Base-by-base conservation (phyloP, 2,888 invertebrate species). In the Xanthia icteritia region DNA sequence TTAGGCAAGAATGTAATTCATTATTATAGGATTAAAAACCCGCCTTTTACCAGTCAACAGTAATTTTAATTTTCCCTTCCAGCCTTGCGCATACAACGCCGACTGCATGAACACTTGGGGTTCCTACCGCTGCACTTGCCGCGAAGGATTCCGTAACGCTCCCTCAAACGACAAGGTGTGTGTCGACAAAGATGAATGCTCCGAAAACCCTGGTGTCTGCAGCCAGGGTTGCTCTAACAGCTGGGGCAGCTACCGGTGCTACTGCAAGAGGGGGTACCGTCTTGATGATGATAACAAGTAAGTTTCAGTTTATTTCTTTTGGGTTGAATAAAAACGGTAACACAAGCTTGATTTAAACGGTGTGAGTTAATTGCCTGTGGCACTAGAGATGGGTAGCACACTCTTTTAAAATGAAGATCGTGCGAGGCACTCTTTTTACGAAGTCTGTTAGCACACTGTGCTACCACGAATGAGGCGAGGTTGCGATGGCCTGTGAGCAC, bases 171-270 rank as follows among this genome's bases (percentile, higher is more conserved):
- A 97, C 86, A 97, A 97, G 79, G 96, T 96, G 45, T 97, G 97
- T 87, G 92, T 95, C 93, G 98, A 98, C 89, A 94, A 98, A 42
- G 97, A 98, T 92, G 98, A 98, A 91, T 98, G 98, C 87, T 85
- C 93, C 0, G 97, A 97, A 78, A 95, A 96, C 1, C 93, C 94
- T 0, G 89, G 86, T 0, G 88, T 92, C 6, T 99, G 99, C 92
- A 98, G 99, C 85, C 99, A 99, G 88, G 97, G 97, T 70, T 99
- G 99, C 92, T 97, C 98, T 72, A 99, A 99, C 94, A 97, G 98
- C 36, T 99, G 98, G 98, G 99, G 99, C 1, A 98, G 98, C 0
- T 99, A 98, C 94, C 97, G 98, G 82, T 99, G 99, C 93, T 97
- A 98, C n/a, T 99, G 99, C 92, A 97, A 98, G 79, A 94, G 97